phyloP scores from a whole-genome alignment of 2,888 invertebrate species.

The Ganaspis brasiliensis region DNA sequence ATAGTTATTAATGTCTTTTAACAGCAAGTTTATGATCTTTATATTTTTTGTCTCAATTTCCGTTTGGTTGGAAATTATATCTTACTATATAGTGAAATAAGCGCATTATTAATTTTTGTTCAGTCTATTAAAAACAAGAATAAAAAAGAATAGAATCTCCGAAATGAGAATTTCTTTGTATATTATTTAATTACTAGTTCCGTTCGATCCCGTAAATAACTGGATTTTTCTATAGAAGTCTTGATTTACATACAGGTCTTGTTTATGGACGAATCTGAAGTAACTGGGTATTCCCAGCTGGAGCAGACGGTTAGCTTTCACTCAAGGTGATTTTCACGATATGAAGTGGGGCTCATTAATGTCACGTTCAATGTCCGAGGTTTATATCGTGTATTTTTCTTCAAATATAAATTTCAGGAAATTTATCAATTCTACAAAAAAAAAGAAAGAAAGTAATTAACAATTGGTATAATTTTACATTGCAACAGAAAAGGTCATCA shows the following conservation, averaged over 20 bases:
- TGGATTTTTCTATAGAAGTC: neutral
- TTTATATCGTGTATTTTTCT: conserved; percentile 25
- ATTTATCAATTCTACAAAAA: neutral
- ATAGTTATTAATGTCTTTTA: too few species aligned
- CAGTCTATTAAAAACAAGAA: too few species aligned
- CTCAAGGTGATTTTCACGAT: conserved; percentile 59
- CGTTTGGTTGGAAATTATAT: too few species aligned
- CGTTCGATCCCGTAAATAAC: neutral
- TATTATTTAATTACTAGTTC: neutral
- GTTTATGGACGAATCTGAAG: conserved; percentile 13
- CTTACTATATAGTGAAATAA: too few species aligned
- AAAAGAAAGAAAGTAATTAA: too few species aligned
- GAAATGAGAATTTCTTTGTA: neutral
- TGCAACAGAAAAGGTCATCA: neutral
- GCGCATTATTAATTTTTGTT: too few species aligned
- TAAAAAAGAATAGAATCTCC: neutral
- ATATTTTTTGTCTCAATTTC: too few species aligned
- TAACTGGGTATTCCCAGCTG: conserved; percentile 34
- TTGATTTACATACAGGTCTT: conserved; percentile 4
- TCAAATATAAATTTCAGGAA: neutral
- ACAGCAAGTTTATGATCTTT: too few species aligned
- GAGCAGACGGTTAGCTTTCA: conserved; percentile 55
- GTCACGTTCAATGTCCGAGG: conserved; percentile 61
- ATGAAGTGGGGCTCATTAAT: conserved; percentile 58
- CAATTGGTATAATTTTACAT: too few species aligned